These are phyloP conservation scores for Zaprionus obscuricornis DNA, from an alignment of 2,888 invertebrate genomes.

Conservation along the genomic window DNA sequence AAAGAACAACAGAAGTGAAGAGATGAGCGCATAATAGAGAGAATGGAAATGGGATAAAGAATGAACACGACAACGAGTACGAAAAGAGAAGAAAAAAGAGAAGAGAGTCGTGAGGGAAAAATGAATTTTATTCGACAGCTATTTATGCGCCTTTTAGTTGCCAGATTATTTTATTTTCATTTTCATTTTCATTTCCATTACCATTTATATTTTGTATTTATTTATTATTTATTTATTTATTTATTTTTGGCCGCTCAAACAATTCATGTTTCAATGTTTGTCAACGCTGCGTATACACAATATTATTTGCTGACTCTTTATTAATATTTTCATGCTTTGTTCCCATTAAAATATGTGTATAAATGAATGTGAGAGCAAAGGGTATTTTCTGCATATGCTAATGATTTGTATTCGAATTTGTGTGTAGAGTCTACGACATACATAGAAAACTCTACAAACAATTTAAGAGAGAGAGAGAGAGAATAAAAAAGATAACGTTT, in stretches of 20 bases:
- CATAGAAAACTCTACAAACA: too few relatives aligned
- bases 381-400: constrained; percentile 22
- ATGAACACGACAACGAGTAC: too few relatives aligned
- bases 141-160: constrained; percentile 70
- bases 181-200: constrained; percentile 33
- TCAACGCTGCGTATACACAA: constrained; percentile 51
- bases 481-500: too few relatives aligned
- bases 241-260: constrained; percentile 6
- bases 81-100: too few relatives aligned
- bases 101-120: too few relatives aligned
- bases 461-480: too few relatives aligned
- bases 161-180: constrained; percentile 72
- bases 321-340: constrained; percentile 18
- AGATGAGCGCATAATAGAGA: too few relatives aligned
- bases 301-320: constrained; percentile 45
- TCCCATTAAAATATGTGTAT: neutral
- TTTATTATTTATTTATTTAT: constrained; percentile 46
- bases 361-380: neutral
- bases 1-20: constrained; percentile 55
- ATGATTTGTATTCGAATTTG: too few relatives aligned
- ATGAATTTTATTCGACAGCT: constrained; percentile 68
- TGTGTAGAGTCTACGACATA: too few relatives aligned
- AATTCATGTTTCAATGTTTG: constrained; percentile 27
- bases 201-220: constrained; percentile 43
- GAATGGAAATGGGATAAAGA: too few relatives aligned